phyloP scores from a whole-genome alignment of 2,797 vertebrate genomes.

The Poeciliopsis gracilis region DNA sequence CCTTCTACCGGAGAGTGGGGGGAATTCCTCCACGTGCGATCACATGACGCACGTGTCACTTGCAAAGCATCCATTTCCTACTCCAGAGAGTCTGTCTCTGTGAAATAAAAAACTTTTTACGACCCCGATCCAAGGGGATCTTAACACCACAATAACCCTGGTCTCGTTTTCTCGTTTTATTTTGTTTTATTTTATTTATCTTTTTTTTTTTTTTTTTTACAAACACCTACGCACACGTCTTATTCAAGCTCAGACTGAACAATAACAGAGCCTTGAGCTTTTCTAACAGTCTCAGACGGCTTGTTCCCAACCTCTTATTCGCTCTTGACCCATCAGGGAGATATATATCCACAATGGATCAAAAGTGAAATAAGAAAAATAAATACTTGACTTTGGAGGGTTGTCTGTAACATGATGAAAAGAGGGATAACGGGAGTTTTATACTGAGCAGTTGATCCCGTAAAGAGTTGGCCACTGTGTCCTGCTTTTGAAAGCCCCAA shows the following conservation, averaged over 20 bases:
- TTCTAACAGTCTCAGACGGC: constrained; percentile 71
- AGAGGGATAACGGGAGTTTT: constrained; percentile 68
- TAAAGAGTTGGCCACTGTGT: constrained; percentile 58
- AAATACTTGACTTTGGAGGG: constrained; percentile 64
- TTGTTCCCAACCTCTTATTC: constrained; percentile 67
- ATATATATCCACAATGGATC: constrained; percentile 65
- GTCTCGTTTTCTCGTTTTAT: constrained; percentile 40
- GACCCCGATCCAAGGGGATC: constrained; percentile 56
- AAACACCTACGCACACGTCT: constrained; percentile 71
- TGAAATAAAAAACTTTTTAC: constrained; percentile 68
- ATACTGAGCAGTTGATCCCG: constrained; percentile 69
- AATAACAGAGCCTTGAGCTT: constrained; percentile 74
- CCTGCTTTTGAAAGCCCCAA: constrained; percentile 63
- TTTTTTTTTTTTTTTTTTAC: constrained; percentile 34
- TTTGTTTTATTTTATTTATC: constrained; percentile 22
- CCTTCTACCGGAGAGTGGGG: constrained; percentile 33
- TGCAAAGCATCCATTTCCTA: constrained; percentile 57
- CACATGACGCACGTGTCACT: constrained; percentile 41
- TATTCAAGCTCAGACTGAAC: constrained; percentile 76
- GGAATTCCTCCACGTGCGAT: constrained; percentile 18
- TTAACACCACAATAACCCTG: constrained; percentile 61
- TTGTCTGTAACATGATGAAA: constrained; percentile 66
- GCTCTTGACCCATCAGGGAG: constrained; percentile 68
- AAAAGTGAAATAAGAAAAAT: constrained; percentile 71
- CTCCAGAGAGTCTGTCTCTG: constrained; percentile 50